Base-by-base conservation (phyloP, 2,797 vertebrate genomes). In the Pipistrellus pipistrellus region DNA sequence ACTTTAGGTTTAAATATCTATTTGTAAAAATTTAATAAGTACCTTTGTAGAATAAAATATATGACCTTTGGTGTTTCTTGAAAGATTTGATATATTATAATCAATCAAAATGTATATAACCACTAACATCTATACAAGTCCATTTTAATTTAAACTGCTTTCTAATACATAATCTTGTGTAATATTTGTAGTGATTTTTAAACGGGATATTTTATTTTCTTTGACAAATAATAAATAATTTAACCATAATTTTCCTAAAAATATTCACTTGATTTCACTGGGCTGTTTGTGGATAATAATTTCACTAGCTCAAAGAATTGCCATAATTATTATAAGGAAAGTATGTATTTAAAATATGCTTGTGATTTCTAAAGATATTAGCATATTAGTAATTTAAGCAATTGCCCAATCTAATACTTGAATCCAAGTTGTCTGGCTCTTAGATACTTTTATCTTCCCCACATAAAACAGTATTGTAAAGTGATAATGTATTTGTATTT, bases 41-140 rank as follows among this genome's bases (percentile, higher is more conserved):
- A 48, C 23, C 1, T 85, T 82, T 91, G 21, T 80, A 82, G 2
- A 41, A 35, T 75, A 46, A 94, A 92, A 68, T 90, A 66, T 9
- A 38, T 86, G 48, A 51, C 30, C 18, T 57, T 72, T 89, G 41
- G 25, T 35, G 35, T 3, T 66, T 95, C 55, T 80, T 81, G 20
- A 27, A 90, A 88, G 10, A 75, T 76, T 92, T 87, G 32, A 80
- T 59, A 48, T 27, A 53, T 30, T 30, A 23, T 53, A 23, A 81
- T 84, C 7, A 73, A 94, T 20, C 13, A 89, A 94, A 93, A 71
- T 84, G 8, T 82, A 93, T 84, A 86, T 87, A 85, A 57, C 13
- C 12, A 76, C 7, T 6, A 72, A 82, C 27, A 71, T 13, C 75
- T 71, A 41, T 10, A 46, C 84, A 85, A 88, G 3, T 72, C 7